These are phyloP conservation scores for Zaprionus inermis DNA, from an alignment of 1,140 invertebrate species.

Conservation along the genomic window DNA sequence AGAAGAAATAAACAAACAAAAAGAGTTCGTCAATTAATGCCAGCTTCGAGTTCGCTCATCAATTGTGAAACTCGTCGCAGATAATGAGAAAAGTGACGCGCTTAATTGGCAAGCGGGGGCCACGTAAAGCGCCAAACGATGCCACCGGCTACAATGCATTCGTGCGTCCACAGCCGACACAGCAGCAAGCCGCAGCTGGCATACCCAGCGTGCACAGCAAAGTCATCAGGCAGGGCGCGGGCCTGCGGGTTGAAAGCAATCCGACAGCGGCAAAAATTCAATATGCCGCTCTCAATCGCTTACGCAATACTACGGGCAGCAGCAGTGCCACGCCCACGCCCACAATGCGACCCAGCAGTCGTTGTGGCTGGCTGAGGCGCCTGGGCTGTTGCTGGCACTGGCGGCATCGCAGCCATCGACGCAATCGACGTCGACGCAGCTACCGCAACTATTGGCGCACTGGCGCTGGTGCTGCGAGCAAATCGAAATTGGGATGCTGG, in stretches of 20 bases:
- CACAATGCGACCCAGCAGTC: slow-evolving; percentile 10
- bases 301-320: slow-evolving; percentile 59
- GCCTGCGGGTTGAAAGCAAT: slow-evolving; percentile 21
- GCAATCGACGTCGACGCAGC: slow-evolving; percentile 39
- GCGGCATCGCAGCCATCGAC: slow-evolving; percentile 34
- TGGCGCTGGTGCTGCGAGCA: neutral
- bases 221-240: slow-evolving; percentile 16
- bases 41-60: slow-evolving; percentile 29
- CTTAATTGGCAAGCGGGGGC: slow-evolving; percentile 63
- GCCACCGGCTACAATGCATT: slow-evolving; percentile 60
- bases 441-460: slow-evolving; percentile 58
- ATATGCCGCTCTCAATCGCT: slow-evolving; percentile 76
- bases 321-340: slow-evolving; percentile 16
- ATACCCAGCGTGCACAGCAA: slow-evolving; percentile 61
- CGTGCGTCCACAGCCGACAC: slow-evolving; percentile 27
- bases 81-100: slow-evolving; percentile 74
- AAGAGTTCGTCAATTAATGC: slow-evolving; percentile 57
- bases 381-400: slow-evolving; percentile 38
- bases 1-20: neutral
- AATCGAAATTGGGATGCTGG: slow-evolving; percentile 12
- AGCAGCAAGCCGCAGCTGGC: slow-evolving; percentile 5
- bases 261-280: slow-evolving; percentile 66
- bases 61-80: slow-evolving; percentile 54
- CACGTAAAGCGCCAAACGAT: slow-evolving; percentile 47
- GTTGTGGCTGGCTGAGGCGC: neutral